phyloP scores from a whole-genome alignment of 2,888 invertebrate species.

The Micropterix aruncella region DNA sequence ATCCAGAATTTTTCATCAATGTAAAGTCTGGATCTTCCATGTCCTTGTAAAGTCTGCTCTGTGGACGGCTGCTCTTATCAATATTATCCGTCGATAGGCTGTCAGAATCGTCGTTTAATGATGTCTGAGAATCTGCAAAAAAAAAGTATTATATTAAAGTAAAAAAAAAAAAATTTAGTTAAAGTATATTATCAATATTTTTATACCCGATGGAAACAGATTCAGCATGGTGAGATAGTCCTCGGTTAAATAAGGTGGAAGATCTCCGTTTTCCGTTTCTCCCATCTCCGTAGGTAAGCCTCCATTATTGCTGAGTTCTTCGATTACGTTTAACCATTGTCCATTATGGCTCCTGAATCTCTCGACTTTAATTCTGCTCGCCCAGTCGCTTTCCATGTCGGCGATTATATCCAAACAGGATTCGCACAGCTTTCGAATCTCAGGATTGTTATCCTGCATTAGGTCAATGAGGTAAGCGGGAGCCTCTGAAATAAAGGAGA shows the following conservation, averaged over 20 bases:
- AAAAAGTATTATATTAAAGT: conserved; percentile 5
- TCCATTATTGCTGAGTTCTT: conserved; percentile 45
- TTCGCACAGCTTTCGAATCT: conserved; percentile 89
- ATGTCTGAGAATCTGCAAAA: conserved; percentile 36
- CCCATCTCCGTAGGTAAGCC: conserved; percentile 37
- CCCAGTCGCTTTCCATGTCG: conserved; percentile 84
- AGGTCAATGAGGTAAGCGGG: conserved; percentile 93
- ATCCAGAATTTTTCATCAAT: conserved; percentile 11
- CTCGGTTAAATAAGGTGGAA: conserved; percentile 63
- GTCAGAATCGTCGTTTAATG: conserved; percentile 37
- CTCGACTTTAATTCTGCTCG: conserved; percentile 84
- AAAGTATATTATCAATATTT: conserved; percentile 1
- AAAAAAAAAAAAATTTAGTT: conserved; percentile 3
- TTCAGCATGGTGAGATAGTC: conserved; percentile 47
- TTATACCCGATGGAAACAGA: conserved; percentile 28
- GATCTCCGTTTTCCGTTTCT: conserved; percentile 36
- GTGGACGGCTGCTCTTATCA: conserved; percentile 16
- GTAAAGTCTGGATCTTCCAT: conserved; percentile 28
- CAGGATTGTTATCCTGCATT: conserved; percentile 93
- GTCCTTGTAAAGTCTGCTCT: conserved; percentile 16
- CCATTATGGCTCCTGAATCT: conserved; percentile 97
- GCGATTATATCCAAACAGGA: conserved; percentile 90
- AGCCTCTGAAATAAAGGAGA: conserved; percentile 54
- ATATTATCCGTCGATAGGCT: conserved; percentile 30
- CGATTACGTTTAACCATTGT: conserved; percentile 97